Conservation (phyloP, 2,888 invertebrate genomes). For the Mesodorylaimus sp. region DNA sequence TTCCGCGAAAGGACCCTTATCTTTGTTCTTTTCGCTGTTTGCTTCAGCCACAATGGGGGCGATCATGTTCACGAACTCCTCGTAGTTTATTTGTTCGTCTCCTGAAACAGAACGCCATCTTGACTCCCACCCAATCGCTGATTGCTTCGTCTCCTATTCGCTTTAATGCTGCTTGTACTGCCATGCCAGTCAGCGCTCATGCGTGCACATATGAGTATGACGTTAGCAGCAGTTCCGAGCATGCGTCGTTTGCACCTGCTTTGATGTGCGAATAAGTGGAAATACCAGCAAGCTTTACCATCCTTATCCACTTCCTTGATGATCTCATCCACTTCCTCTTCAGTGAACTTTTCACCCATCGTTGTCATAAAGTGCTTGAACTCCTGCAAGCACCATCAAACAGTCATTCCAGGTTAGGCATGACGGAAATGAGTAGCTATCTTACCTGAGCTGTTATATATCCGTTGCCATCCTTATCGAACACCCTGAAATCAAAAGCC, state of each 20-base stretch:
- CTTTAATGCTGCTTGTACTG: too few relatives aligned
- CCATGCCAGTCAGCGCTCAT: too few relatives aligned
- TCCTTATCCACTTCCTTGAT: conserved; percentile 20
- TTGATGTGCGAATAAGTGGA: too few relatives aligned
- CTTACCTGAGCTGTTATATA: conserved; percentile 30
- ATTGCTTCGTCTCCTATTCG: too few relatives aligned
- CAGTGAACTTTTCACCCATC: conserved; percentile 24
- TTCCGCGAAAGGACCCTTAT: conserved; percentile 8
- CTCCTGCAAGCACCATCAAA: too few relatives aligned
- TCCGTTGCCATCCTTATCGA: conserved; percentile 29
- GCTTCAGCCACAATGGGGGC: conserved; percentile 27
- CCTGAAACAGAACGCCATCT: too few relatives aligned
- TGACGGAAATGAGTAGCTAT: conserved; percentile 29
- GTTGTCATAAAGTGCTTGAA: conserved; percentile 10
- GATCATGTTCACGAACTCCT: conserved; percentile 29
- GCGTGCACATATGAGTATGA: too few relatives aligned
- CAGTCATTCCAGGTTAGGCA: too few relatives aligned
- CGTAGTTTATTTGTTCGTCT: conserved; percentile 25
- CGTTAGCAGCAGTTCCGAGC: too few relatives aligned
- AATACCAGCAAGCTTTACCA: too few relatives aligned
- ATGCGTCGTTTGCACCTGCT: too few relatives aligned
- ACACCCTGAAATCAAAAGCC: conserved; percentile 17
- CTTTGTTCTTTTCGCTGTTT: conserved; percentile 3
- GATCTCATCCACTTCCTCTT: conserved; percentile 30
- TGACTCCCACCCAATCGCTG: too few relatives aligned